Evolutionary conservation across 2,888 invertebrate species (phyloP).

Genomic region (Oxytorus armatus): DNA sequence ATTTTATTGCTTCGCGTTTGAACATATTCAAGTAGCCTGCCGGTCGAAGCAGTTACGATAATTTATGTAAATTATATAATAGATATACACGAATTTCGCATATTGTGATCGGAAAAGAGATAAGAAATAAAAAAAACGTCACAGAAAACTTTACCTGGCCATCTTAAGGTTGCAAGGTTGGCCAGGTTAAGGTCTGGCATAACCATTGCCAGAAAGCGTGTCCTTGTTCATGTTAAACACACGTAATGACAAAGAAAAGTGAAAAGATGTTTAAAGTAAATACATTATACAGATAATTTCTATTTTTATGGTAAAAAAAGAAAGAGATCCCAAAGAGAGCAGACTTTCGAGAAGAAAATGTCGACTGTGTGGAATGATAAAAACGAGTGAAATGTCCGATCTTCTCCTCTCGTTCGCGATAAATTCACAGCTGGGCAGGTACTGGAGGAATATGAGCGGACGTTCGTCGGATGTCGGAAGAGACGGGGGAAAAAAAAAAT

Average conservation of each 20-base stretch:
- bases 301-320: too few relatives aligned
- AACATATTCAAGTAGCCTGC: conserved; percentile 70
- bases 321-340: background rate
- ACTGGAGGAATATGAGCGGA: conserved; percentile 29
- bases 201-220: too few relatives aligned
- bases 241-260: too few relatives aligned
- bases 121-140: background rate
- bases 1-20: conserved; percentile 82
- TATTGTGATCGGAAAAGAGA: background rate
- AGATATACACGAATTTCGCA: background rate
- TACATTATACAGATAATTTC: too few relatives aligned
- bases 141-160: background rate
- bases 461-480: conserved; percentile 43
- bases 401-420: conserved; percentile 26
- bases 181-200: too few relatives aligned
- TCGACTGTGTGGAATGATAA: background rate
- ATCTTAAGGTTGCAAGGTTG: too few relatives aligned
- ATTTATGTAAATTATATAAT: conserved; percentile 24
- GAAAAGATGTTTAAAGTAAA: too few relatives aligned
- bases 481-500: conserved; percentile 10
- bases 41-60: conserved; percentile 22
- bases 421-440: conserved; percentile 48
- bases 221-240: background rate
- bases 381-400: conserved; percentile 9
- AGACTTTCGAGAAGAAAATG: background rate